Evolutionary conservation across 53 echinoderm and acorn worm genomes (phyloP).

Genomic region (Mesocentrotus franciscanus): DNA sequence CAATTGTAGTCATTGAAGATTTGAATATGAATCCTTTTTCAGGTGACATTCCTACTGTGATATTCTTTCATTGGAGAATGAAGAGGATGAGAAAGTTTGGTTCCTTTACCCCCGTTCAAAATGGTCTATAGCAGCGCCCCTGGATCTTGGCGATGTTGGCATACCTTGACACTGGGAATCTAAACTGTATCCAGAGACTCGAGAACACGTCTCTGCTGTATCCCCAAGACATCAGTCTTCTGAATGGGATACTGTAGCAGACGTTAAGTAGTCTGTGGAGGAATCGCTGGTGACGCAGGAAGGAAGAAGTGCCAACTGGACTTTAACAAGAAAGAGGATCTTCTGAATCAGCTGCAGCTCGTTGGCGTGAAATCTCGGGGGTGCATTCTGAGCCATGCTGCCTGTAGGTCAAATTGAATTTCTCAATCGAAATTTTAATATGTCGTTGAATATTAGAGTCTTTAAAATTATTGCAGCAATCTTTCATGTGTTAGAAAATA

Average conservation of each 20-base stretch:
- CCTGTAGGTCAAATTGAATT: background rate
- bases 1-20: too few species aligned
- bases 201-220: too few species aligned
- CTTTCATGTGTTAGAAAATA: background rate
- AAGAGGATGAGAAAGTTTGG: too few species aligned
- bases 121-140: background rate
- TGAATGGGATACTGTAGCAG: background rate
- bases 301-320: conserved; percentile 6
- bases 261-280: conserved; percentile 30
- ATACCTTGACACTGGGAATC: background rate
- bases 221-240: background rate
- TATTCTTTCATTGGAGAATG: too few species aligned
- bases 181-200: background rate
- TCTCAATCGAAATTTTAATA: background rate
- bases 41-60: too few species aligned
- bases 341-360: background rate
- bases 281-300: background rate
- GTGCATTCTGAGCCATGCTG: background rate
- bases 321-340: background rate
- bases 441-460: background rate
- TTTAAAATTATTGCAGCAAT: too few species aligned
- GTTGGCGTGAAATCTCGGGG: background rate
- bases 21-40: too few species aligned
- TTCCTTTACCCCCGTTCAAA: too few species aligned
- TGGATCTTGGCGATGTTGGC: background rate